Conservation (phyloP, 2,797 vertebrate genomes). For the Danio choprae region DNA sequence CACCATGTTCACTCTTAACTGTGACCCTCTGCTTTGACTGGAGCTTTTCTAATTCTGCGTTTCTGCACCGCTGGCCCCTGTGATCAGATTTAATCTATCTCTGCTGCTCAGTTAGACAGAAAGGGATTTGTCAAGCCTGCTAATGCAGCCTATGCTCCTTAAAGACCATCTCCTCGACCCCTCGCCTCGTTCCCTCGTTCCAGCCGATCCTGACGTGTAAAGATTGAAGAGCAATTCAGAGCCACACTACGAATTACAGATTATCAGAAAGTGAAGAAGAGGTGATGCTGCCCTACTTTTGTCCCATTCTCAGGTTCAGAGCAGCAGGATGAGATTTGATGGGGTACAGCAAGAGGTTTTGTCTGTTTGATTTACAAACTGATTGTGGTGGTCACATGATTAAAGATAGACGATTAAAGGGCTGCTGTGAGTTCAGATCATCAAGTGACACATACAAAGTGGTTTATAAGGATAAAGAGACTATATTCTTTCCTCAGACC, state of each 20-base stretch:
- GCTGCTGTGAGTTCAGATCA: neutral
- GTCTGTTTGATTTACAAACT: neutral
- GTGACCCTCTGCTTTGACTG: neutral
- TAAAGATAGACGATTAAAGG: neutral
- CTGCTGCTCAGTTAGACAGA: conserved; percentile 38
- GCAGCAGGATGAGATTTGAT: conserved; percentile 27
- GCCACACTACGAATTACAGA: conserved; percentile 54
- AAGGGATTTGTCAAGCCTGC: conserved; percentile 49
- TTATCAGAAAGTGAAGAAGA: conserved; percentile 43
- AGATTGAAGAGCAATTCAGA: conserved; percentile 62
- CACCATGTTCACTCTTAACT: neutral
- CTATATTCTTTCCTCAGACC: neutral
- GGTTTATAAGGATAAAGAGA: neutral
- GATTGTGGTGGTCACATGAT: neutral
- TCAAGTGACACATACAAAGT: neutral
- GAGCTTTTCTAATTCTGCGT: conserved; percentile 4
- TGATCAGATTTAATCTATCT: conserved; percentile 41
- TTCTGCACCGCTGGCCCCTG: neutral
- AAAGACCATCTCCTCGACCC: conserved; percentile 20
- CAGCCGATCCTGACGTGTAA: conserved; percentile 38
- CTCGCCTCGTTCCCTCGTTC: neutral
- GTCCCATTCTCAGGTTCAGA: conserved; percentile 15
- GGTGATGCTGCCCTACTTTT: conserved; percentile 52
- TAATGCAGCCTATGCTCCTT: conserved; percentile 46
- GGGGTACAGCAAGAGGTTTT: neutral